A percentile compares a stretch with the other conserved stretches of the same genome.
Evolutionary conservation across 2,113 vertebrate species (phyloP).

Genomic region (Gymnocephalus cernua): DNA sequence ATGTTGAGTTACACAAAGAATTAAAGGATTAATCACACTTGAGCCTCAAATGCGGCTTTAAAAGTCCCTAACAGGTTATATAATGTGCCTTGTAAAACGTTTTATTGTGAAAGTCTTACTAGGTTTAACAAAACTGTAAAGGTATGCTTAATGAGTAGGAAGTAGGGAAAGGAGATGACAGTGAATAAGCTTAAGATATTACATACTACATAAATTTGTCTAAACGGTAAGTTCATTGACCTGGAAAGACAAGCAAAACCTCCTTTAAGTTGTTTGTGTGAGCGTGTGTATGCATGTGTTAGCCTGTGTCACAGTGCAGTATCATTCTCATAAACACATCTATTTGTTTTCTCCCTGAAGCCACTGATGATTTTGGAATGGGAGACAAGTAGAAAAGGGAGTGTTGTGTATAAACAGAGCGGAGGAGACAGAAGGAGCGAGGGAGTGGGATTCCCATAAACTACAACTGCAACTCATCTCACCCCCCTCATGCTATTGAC

Average conservation of each 20-base stretch:
- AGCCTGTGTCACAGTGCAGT: conserved; percentile 13
- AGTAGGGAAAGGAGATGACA: not conserved
- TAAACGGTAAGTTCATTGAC: conserved; percentile 34
- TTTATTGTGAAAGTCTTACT: not conserved
- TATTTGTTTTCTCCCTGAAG: conserved; percentile 53
- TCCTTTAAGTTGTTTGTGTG: conserved; percentile 30
- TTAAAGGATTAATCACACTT: not conserved
- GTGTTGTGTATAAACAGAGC: conserved; percentile 60
- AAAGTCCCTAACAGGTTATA: not conserved
- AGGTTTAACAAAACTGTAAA: not conserved
- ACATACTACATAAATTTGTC: not conserved
- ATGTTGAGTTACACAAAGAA: not conserved
- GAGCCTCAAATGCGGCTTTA: not conserved
- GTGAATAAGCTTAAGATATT: not conserved
- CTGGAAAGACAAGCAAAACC: conserved; percentile 45
- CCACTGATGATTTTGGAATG: conserved; percentile 45
- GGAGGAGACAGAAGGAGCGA: conserved; percentile 50
- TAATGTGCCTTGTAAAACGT: not conserved
- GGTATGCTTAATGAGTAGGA: not conserved
- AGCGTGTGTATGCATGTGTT: not conserved
- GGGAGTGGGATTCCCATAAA: conserved; percentile 63
- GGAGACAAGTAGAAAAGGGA: conserved; percentile 40
- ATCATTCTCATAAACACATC: conserved; percentile 29
- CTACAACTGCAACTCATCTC: conserved; percentile 32
- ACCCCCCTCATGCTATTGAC: conserved; percentile 34